Percentiles rank a stretch among this genome's conserved stretches.
phyloP scores from a whole-genome alignment of 1,140 invertebrate genomes.

The Apis florea region DNA sequence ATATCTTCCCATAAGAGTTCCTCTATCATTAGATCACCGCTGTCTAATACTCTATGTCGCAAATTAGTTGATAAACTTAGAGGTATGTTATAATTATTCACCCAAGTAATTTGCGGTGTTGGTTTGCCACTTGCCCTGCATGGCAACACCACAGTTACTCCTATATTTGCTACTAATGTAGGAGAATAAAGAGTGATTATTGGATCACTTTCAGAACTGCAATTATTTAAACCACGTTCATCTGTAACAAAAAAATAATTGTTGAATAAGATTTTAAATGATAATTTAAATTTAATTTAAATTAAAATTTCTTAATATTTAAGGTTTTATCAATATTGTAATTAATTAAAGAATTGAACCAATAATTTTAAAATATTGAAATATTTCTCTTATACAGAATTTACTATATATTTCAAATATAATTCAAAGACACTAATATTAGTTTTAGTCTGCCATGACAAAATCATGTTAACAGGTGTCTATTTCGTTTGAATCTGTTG shows the following conservation, averaged over 20 bases:
- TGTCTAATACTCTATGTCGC: slow-evolving; percentile 82
- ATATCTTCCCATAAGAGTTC: slow-evolving; percentile 89
- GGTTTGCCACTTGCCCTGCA: slow-evolving; percentile 86
- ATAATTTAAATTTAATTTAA: neutral
- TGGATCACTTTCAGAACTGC: slow-evolving; percentile 49
- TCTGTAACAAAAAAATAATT: slow-evolving; percentile 11
- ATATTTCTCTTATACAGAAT: too few relatives aligned
- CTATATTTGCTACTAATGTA: slow-evolving; percentile 78
- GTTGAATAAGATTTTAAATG: neutral
- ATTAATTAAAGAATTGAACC: too few relatives aligned
- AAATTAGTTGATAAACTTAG: slow-evolving; percentile 78
- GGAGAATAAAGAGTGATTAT: slow-evolving; percentile 55
- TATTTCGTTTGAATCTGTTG: too few relatives aligned
- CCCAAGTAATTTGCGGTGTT: slow-evolving; percentile 85
- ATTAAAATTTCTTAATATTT: neutral
- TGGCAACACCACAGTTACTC: slow-evolving; percentile 84
- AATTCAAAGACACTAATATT: too few relatives aligned
- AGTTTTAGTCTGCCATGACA: too few relatives aligned
- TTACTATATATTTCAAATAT: too few relatives aligned
- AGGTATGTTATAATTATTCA: slow-evolving; percentile 80
- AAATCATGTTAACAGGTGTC: too few relatives aligned
- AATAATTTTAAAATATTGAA: too few relatives aligned
- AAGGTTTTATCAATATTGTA: neutral
- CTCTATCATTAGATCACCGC: slow-evolving; percentile 87
- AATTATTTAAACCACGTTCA: slow-evolving; percentile 22